These are phyloP conservation scores for Trachemys scripta DNA, from an alignment of 2,113 vertebrate genomes.

Conservation along the genomic window DNA sequence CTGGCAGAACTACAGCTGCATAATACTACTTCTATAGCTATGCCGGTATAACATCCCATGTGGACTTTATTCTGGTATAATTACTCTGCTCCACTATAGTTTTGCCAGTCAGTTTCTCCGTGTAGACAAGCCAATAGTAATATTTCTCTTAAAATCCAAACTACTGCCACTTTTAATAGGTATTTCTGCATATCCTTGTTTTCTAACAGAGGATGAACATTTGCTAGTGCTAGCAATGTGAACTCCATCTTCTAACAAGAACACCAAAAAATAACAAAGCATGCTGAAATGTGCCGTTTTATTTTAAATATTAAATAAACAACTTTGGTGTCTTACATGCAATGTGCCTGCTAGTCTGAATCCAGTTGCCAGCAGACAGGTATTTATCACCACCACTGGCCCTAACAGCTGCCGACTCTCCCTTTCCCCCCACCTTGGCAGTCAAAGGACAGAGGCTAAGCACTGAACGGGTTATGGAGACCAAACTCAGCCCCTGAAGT, in stretches of 20 bases:
- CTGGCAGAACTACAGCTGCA: neutral
- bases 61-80: neutral
- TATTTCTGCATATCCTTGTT: accelerated
- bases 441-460: accelerated
- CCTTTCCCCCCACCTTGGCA: accelerated
- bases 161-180: neutral
- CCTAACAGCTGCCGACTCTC: accelerated
- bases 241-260: neutral
- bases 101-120: neutral
- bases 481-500: neutral
- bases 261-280: neutral
- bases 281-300: neutral
- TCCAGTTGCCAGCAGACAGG: neutral
- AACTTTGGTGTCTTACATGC: neutral
- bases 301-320: neutral
- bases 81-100: neutral
- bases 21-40: accelerated
- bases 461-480: neutral
- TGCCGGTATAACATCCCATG: accelerated
- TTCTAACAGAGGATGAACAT: accelerated
- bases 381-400: neutral
- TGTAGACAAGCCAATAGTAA: neutral
- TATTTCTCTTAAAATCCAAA: neutral
- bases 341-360: neutral
- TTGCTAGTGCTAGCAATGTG: neutral